Conservation (phyloP, 2,888 invertebrate species). For the Hypselothyrea guttata region DNA sequence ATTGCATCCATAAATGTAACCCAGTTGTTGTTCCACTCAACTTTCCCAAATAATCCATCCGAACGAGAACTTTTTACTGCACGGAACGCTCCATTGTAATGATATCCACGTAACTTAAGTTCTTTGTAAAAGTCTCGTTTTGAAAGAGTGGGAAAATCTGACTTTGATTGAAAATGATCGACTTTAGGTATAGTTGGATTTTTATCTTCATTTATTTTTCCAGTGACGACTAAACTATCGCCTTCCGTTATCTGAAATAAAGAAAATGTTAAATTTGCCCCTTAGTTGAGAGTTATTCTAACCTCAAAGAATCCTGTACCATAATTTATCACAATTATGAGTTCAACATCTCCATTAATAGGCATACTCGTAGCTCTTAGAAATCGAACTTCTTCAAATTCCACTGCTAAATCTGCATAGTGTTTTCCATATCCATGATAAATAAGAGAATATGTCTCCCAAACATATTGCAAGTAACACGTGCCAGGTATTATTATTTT, state of each 20-base stretch:
- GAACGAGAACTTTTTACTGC: constrained; percentile 75
- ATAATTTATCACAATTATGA: constrained; percentile 85
- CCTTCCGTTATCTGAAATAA: constrained; percentile 87
- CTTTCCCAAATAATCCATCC: constrained; percentile 80
- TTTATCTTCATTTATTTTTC: constrained; percentile 84
- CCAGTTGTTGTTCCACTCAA: constrained; percentile 92
- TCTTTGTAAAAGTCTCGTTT: constrained; percentile 88
- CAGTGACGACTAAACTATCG: constrained; percentile 87
- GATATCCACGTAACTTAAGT: constrained; percentile 88
- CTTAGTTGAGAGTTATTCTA: background rate
- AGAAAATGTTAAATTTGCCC: background rate
- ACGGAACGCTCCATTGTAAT: constrained; percentile 82
- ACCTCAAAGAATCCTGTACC: constrained; percentile 86
- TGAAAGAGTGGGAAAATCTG: constrained; percentile 81
- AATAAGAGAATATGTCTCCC: constrained; percentile 90
- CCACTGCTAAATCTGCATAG: constrained; percentile 88
- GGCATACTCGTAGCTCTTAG: constrained; percentile 91
- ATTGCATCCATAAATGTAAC: constrained; percentile 94
- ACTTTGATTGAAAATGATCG: constrained; percentile 46
- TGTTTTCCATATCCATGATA: constrained; percentile 85
- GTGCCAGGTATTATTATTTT: constrained; percentile 88
- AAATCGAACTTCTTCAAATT: constrained; percentile 93
- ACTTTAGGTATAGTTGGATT: constrained; percentile 59
- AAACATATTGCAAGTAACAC: constrained; percentile 89
- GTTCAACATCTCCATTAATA: constrained; percentile 84